Base-by-base conservation (phyloP, 2,113 vertebrate species). In the Callionymus lyra region DNA sequence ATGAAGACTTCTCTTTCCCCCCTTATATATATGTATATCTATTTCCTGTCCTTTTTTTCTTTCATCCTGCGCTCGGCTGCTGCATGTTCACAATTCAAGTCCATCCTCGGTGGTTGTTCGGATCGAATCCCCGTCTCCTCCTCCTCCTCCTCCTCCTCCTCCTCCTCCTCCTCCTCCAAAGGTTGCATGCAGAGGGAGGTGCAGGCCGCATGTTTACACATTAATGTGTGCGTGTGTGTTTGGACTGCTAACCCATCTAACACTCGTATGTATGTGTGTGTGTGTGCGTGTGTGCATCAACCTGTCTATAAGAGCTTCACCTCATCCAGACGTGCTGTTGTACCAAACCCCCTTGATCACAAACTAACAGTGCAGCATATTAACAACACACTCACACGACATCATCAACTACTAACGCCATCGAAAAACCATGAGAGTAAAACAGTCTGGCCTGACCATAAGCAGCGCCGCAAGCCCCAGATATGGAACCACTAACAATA, bases 391-490 rank as follows among this genome's bases (percentile, higher is more conserved):
- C 72, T 57, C 67, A 21, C 16, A 45, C 51, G 68, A 72, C 60
- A 70, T 63, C 46, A 61, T 14, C 43, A 57, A 66, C 52, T 41
- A 44, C 65, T 70, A 31, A 60, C 69, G 51, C 77, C 76, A 70
- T 74, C 48, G 56, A 60, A 58, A 60, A 58, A 50, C 57, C 66
- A 79, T 74, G 75, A 81, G 79, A 74, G 62, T 49, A 41, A 68
- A 69, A 18, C 56, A 69, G 57, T 80, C 71, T 63, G 72, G 47
- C 56, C 63, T 55, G 64, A 79, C 77, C 76, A 81, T 81, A 74
- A 47, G 43, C 76, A 79, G 72, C 38, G 49, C 76, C 72, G 63
- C 68, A 55, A 55, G 74, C 62, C 50, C 63, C 55, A 70, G 59
- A 48, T 62, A 73, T 51, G 21, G 4, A 27, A 27, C 21, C 8